These are phyloP conservation scores for Troides aeacus DNA, from an alignment of 2,888 invertebrate genomes.

Conservation along the genomic window DNA sequence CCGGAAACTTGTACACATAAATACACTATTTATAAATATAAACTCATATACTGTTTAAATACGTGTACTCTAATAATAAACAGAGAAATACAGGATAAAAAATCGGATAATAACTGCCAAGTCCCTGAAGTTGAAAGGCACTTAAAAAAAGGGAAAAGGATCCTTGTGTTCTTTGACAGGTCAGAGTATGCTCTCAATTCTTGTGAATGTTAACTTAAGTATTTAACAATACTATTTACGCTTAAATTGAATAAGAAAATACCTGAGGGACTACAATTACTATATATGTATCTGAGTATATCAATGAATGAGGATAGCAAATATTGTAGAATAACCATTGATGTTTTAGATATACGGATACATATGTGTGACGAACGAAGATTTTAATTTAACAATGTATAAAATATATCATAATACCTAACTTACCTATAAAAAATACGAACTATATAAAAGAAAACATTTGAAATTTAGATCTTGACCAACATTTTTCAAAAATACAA, in stretches of 20 bases:
- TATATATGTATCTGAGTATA: background rate
- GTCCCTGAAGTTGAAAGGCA: background rate
- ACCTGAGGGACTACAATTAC: background rate
- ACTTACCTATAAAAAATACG: too few species aligned
- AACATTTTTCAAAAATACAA: background rate
- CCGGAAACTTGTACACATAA: too few species aligned
- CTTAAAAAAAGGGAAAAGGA: background rate
- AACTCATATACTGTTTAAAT: too few species aligned
- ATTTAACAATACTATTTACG: too few species aligned
- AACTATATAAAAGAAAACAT: too few species aligned
- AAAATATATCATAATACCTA: too few species aligned
- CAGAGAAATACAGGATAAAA: background rate
- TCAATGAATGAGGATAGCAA: too few species aligned
- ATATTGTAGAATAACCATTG: too few species aligned
- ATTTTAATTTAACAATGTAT: too few species aligned
- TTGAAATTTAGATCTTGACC: background rate
- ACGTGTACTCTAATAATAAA: background rate
- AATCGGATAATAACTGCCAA: background rate
- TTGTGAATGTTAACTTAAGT: background rate
- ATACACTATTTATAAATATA: too few species aligned
- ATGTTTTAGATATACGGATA: too few species aligned
- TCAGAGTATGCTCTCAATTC: background rate
- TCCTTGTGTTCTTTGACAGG: background rate
- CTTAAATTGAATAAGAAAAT: background rate
- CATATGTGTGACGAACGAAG: too few species aligned